Percentiles rank a stretch among this genome's conserved stretches.
Evolutionary conservation across 2,888 invertebrate species (phyloP).

Genomic region (Sicus ferrugineus): DNA sequence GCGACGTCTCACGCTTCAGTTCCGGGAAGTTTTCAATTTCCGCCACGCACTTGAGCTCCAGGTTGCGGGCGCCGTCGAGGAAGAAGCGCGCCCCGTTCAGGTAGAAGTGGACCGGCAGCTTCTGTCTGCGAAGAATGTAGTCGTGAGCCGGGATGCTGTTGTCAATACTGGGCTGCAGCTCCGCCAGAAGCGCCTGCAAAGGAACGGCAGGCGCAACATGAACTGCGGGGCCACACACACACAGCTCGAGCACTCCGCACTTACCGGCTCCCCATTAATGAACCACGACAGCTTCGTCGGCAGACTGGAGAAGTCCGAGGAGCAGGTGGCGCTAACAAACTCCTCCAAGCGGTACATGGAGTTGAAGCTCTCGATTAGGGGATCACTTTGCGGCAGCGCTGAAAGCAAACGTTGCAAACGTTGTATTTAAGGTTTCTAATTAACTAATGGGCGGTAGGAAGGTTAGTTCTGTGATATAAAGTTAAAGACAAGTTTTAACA

Average conservation of each 20-base stretch:
- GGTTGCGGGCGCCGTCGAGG: constrained; percentile 54
- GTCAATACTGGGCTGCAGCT: constrained; percentile 61
- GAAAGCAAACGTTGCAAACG: constrained; percentile 27
- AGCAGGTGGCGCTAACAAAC: constrained; percentile 62
- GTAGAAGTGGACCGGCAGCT: constrained; percentile 62
- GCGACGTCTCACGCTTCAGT: constrained; percentile 56
- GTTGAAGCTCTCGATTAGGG: constrained; percentile 62
- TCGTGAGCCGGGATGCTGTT: constrained; percentile 61
- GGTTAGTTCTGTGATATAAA: no score
- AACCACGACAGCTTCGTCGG: constrained; percentile 63
- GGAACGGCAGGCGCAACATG: no score
- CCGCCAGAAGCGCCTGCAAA: constrained; percentile 57
- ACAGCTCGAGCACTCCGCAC: no score
- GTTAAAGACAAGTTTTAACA: no score
- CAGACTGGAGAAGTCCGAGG: constrained; percentile 63
- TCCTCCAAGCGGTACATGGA: constrained; percentile 63
- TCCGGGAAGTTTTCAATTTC: constrained; percentile 63
- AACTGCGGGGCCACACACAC: neutral
- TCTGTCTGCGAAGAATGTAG: constrained; percentile 59
- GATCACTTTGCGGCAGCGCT: constrained; percentile 64
- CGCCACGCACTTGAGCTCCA: constrained; percentile 63
- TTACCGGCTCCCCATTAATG: constrained; percentile 64
- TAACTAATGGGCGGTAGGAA: no score
- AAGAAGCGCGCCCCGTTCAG: constrained; percentile 62
- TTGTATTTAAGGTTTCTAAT: no score